These are phyloP conservation scores for Alauda arvensis DNA, from an alignment of 2,797 vertebrate species.

Conservation along the genomic window DNA sequence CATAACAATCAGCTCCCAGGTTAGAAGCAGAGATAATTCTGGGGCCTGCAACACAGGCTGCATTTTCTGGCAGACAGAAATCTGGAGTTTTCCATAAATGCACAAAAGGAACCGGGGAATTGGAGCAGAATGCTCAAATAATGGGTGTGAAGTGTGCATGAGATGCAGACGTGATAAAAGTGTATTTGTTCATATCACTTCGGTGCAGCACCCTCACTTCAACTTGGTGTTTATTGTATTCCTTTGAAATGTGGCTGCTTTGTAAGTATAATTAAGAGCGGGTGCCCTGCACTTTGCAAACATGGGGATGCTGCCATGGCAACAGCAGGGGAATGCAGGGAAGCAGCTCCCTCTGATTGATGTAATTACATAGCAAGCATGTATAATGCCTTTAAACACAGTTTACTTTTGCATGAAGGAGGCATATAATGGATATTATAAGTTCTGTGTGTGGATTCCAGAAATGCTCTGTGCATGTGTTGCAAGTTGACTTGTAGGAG, in stretches of 20 bases:
- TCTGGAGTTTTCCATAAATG: constrained; percentile 3
- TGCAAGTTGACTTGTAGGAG: constrained; percentile 8
- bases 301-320: constrained; percentile 71
- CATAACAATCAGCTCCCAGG: neutral
- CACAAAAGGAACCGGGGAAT: constrained; percentile 4
- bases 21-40: constrained; percentile 16
- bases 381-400: constrained; percentile 68
- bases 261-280: constrained; percentile 70
- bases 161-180: constrained; percentile 28
- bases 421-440: constrained; percentile 56
- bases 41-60: neutral
- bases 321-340: constrained; percentile 70
- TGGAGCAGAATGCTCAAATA: neutral
- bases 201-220: constrained; percentile 42
- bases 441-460: constrained; percentile 40
- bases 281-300: constrained; percentile 69
- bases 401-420: constrained; percentile 68
- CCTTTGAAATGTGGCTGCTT: constrained; percentile 67
- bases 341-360: constrained; percentile 72
- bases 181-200: constrained; percentile 39
- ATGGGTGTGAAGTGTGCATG: neutral
- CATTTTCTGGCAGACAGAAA: constrained; percentile 33
- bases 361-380: constrained; percentile 70
- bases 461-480: constrained; percentile 39
- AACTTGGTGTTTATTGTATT: constrained; percentile 66